Evolutionary conservation across 1,140 invertebrate genomes (phyloP).

Genomic region (Bombus fervidus): DNA sequence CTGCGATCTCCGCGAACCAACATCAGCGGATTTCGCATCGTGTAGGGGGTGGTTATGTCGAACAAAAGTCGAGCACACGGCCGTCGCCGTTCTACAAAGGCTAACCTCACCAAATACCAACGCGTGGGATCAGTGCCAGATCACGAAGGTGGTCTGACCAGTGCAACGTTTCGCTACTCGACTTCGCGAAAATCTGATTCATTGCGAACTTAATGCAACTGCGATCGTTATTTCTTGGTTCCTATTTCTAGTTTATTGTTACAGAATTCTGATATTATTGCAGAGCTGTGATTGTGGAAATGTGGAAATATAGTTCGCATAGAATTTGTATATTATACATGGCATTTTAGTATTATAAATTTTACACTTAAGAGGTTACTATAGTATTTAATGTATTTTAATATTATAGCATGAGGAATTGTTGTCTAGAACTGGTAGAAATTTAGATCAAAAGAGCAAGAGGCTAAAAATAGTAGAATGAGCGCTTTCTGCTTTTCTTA

Average conservation of each 20-base stretch:
- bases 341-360: too few species aligned
- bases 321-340: too few species aligned
- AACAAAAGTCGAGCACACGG: constrained; percentile 56
- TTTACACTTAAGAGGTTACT: too few species aligned
- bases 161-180: constrained; percentile 6
- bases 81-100: constrained; percentile 19
- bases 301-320: too few species aligned
- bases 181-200: constrained; percentile 18
- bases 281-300: too few species aligned
- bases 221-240: background rate
- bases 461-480: too few species aligned
- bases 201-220: background rate
- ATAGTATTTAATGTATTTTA: background rate
- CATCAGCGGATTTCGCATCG: background rate
- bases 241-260: background rate
- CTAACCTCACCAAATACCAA: constrained; percentile 38
- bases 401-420: background rate
- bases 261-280: background rate
- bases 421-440: background rate
- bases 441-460: background rate
- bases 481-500: background rate
- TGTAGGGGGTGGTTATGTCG: constrained; percentile 31
- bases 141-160: constrained; percentile 43
- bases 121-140: constrained; percentile 27
- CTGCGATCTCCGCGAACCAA: background rate